Percentiles rank a stretch among this genome's conserved stretches.
Conservation (phyloP, 2,888 invertebrate genomes). For the Phortica magna region DNA sequence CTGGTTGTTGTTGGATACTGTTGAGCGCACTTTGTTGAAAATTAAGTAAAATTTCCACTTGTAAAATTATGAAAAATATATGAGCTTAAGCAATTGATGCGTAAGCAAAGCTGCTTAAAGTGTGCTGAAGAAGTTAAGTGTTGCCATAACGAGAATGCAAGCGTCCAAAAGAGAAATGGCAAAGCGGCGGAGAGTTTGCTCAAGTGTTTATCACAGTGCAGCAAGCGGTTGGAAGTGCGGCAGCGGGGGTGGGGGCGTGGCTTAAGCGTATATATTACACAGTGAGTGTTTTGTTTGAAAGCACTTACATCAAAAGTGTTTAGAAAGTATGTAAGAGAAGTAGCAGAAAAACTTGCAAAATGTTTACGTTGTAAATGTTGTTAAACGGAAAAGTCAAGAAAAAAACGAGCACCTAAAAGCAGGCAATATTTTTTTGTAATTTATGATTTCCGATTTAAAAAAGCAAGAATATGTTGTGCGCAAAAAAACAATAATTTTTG, state of each 20-base stretch:
- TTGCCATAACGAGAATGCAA: not conserved
- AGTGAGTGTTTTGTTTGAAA: conserved; percentile 1
- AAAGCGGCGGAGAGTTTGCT: not conserved
- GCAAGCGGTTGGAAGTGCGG: not conserved
- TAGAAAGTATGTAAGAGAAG: not conserved
- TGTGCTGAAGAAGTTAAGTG: conserved; percentile 60
- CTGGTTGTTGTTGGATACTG: not conserved
- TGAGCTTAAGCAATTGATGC: conserved; percentile 52
- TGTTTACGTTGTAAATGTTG: too few species aligned
- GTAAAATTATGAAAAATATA: conserved; percentile 64
- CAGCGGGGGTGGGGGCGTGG: not conserved
- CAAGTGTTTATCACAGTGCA: not conserved
- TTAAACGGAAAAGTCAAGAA: too few species aligned
- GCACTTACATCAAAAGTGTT: conserved; percentile 15
- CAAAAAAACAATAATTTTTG: too few species aligned
- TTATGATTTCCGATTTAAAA: not conserved
- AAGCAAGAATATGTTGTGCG: not conserved
- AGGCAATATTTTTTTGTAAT: not conserved
- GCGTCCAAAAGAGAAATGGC: not conserved
- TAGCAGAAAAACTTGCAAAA: not conserved
- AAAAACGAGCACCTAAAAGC: not conserved
- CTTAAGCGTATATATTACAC: not conserved
- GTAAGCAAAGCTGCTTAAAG: conserved; percentile 24
- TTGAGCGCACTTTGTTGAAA: conserved; percentile 33
- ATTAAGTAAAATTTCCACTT: conserved; percentile 61